These are phyloP conservation scores for Dermatemys mawii DNA, from an alignment of 2,113 vertebrate species.

Conservation along the genomic window DNA sequence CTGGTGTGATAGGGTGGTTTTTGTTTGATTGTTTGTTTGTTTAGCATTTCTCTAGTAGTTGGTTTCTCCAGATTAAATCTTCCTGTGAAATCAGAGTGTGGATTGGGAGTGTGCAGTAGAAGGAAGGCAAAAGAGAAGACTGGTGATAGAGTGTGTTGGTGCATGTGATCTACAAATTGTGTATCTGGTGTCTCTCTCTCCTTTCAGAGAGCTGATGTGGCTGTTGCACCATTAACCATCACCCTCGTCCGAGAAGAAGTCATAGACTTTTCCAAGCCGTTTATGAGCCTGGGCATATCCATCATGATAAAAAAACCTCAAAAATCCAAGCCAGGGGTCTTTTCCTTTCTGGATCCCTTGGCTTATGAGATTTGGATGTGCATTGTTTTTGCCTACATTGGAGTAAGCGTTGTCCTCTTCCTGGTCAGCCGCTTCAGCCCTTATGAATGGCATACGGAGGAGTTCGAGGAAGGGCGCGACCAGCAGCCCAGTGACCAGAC, in stretches of 20 bases:
- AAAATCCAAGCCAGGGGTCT: constrained; percentile 98
- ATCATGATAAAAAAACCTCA: constrained; percentile 99
- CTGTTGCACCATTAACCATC: constrained; percentile 96
- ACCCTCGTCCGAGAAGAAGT: constrained; percentile 98
- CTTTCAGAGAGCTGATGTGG: constrained; percentile 94
- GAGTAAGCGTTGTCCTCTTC: constrained; percentile 98
- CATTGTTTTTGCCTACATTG: constrained; percentile 99
- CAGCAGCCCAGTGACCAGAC: constrained; percentile 86
- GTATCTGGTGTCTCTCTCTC: constrained; percentile 13
- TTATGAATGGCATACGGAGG: constrained; percentile 97
- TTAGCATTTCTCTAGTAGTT: constrained; percentile 14
- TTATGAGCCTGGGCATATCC: constrained; percentile 98
- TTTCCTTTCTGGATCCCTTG: constrained; percentile 97
- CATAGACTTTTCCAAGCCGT: constrained; percentile 99
- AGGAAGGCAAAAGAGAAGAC: background rate
- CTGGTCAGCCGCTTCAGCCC: constrained; percentile 99
- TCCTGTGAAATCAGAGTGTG: background rate
- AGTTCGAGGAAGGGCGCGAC: constrained; percentile 91
- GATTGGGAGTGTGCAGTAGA: background rate
- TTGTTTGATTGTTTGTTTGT: too few relatives aligned
- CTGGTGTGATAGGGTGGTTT: background rate
- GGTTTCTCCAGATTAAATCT: constrained; percentile 16
- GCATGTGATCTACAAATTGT: background rate
- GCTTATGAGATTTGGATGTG: constrained; percentile 99
- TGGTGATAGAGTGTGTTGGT: background rate